These are phyloP conservation scores for Fulica atra DNA, from an alignment of 2,113 vertebrate species.

Conservation along the genomic window DNA sequence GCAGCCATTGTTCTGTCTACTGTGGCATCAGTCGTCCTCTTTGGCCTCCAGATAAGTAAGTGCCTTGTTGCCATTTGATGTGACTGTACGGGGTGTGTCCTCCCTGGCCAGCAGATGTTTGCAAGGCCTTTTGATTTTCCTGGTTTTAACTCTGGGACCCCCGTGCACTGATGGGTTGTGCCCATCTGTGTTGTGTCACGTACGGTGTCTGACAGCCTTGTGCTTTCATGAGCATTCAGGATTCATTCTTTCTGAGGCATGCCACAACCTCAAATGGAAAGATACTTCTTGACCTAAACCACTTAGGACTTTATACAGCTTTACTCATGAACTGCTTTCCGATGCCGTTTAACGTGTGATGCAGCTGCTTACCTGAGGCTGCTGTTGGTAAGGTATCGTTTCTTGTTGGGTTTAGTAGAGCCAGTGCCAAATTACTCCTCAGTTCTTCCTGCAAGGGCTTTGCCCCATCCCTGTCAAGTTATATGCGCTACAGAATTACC, in stretches of 20 bases:
- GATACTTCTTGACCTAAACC: background rate
- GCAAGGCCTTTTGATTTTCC: background rate
- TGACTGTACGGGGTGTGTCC: background rate
- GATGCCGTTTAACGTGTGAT: background rate
- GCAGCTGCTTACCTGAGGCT: background rate
- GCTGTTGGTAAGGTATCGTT: background rate
- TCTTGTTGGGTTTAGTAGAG: background rate
- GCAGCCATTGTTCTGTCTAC: conserved; percentile 97
- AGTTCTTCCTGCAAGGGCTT: background rate
- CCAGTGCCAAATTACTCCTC: background rate
- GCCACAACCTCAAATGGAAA: background rate
- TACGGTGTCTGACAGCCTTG: background rate
- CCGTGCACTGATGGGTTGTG: rapidly evolving
- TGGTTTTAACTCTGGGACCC: background rate
- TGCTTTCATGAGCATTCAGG: background rate
- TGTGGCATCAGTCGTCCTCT: conserved; percentile 89
- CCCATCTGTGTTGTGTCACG: rapidly evolving
- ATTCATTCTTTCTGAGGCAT: background rate
- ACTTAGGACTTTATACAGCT: background rate
- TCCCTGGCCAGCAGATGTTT: background rate
- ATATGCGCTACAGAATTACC: background rate
- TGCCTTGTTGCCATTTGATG: background rate
- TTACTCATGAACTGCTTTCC: background rate
- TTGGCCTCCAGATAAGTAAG: conserved; percentile 96
- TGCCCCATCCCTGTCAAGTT: background rate